Percentiles rank a stretch among this genome's conserved stretches.
Evolutionary conservation across 64 coral and sea anemone species (phyloP).

Genomic region (Pocillopora verrucosa): DNA sequence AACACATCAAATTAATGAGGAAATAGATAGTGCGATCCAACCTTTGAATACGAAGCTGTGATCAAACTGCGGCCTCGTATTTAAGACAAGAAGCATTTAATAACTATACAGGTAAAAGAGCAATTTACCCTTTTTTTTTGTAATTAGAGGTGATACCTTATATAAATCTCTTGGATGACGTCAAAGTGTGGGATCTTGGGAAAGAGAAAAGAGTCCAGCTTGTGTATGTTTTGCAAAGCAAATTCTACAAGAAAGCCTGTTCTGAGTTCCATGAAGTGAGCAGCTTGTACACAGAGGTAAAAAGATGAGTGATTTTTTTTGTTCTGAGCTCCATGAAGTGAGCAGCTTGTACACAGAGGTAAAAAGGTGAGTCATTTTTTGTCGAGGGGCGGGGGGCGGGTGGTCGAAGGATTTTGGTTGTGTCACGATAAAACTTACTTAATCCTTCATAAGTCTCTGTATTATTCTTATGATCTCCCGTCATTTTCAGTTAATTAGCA

Average conservation of each 20-base stretch:
- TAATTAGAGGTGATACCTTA: constrained; percentile 20
- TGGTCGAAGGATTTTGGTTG: no score
- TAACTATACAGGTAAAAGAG: not conserved
- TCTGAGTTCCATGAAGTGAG: constrained; percentile 2
- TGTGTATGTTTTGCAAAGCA: constrained; percentile 42
- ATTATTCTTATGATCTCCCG: no score
- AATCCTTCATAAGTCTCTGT: no score
- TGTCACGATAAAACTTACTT: no score
- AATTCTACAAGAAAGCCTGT: constrained; percentile 1
- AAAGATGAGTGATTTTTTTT: not conserved
- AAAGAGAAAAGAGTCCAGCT: constrained; percentile 44
- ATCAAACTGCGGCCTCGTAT: no score
- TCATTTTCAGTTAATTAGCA: no score
- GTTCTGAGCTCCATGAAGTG: not conserved
- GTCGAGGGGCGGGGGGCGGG: no score
- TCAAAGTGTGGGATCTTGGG: constrained; percentile 23
- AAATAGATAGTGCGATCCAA: no score
- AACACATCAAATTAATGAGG: no score
- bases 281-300: constrained; percentile 34
- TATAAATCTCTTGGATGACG: constrained; percentile 37
- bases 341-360: constrained; percentile 33
- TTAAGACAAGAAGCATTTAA: no score
- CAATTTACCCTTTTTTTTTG: not conserved
- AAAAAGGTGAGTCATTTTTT: not conserved
- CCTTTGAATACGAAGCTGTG: no score